phyloP scores from a whole-genome alignment of 2,888 invertebrate genomes.

The Drosophila greeni region DNA sequence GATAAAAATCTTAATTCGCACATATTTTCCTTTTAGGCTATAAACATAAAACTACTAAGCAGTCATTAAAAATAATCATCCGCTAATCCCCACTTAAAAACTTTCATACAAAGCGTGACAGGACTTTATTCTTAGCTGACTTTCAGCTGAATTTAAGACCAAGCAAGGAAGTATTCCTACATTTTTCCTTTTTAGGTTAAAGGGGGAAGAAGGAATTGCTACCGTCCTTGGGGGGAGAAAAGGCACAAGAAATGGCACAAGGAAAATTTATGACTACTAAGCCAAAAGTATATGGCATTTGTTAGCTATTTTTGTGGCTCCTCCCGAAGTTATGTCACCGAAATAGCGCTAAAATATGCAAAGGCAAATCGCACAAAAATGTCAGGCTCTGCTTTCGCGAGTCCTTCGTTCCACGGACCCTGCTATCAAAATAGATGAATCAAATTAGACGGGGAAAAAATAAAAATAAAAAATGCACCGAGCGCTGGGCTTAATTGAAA shows the following conservation, averaged over 20 bases:
- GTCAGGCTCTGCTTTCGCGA: slow-evolving; percentile 58
- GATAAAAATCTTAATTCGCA: no score
- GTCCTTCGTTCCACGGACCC: slow-evolving; percentile 28
- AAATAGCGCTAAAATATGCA: slow-evolving; percentile 68
- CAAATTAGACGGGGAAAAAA: slow-evolving; percentile 56
- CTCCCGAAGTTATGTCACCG: slow-evolving; percentile 61
- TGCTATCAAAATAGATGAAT: slow-evolving; percentile 65
- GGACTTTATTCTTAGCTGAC: not conserved
- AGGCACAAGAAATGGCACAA: slow-evolving; percentile 45
- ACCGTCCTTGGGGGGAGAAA: not conserved
- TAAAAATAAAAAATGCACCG: slow-evolving; percentile 56
- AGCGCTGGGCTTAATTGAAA: slow-evolving; percentile 60
- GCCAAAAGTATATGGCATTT: slow-evolving; percentile 72
- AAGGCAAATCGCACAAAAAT: slow-evolving; percentile 64
- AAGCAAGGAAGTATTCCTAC: slow-evolving; percentile 35
- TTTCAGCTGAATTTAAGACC: slow-evolving; percentile 12
- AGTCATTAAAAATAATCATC: not conserved
- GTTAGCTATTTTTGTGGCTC: slow-evolving; percentile 55
- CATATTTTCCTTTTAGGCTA: no score
- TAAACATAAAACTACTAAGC: slow-evolving; percentile 1
- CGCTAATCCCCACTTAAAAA: not conserved
- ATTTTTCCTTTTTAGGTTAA: slow-evolving; percentile 7
- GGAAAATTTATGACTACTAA: slow-evolving; percentile 73
- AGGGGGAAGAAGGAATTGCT: slow-evolving; percentile 31
- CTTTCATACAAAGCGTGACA: not conserved